phyloP scores from a whole-genome alignment of 2,113 vertebrate genomes.

The Rhabdornis inornatus region DNA sequence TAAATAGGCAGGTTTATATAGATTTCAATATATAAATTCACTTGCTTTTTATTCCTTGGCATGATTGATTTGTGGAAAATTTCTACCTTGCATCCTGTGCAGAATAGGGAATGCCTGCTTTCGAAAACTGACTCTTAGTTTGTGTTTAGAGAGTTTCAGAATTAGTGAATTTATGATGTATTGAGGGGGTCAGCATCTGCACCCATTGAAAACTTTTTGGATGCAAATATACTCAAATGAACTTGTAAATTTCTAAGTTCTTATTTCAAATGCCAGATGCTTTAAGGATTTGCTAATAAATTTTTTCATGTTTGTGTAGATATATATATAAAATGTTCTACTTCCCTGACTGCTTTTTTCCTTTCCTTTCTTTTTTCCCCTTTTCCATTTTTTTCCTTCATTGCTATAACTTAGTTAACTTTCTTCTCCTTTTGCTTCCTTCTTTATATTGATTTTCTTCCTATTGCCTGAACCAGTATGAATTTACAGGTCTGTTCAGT shows the following conservation, averaged over 20 bases:
- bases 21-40: background rate
- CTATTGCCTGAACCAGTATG: background rate
- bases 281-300: background rate
- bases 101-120: background rate
- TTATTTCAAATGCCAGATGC: background rate
- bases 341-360: background rate
- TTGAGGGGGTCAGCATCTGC: background rate
- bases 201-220: background rate
- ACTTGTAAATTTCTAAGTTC: background rate
- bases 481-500: background rate
- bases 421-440: background rate
- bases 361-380: background rate
- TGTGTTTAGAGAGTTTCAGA: background rate
- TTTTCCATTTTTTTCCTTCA: background rate
- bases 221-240: background rate
- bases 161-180: background rate
- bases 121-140: background rate
- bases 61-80: background rate
- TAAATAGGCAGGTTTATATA: background rate
- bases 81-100: background rate
- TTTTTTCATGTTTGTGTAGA: background rate
- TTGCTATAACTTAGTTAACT: background rate
- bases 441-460: background rate
- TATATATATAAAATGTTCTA: background rate
- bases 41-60: background rate